Base-by-base conservation (phyloP, 2,113 vertebrate species). In the Corynorhinus townsendii region DNA sequence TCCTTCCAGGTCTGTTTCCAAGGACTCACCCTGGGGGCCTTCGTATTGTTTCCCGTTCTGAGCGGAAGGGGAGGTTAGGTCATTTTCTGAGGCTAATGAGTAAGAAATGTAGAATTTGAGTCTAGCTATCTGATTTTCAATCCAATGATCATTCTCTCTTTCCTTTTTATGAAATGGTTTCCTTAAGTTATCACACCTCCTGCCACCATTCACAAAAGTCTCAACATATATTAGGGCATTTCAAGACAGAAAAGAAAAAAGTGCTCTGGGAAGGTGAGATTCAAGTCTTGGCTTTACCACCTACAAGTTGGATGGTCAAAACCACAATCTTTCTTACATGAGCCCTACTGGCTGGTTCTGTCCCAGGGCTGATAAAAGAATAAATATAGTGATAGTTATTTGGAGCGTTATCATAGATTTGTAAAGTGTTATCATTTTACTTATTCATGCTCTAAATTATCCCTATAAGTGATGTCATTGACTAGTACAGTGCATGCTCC, bases 401-500 rank as follows among this genome's bases (percentile, higher is more conserved):
- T 35, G 28, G 14, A 19, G 54, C 6, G 9, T 38, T 75, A 38
- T 40, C 86, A 54, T 47, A 56, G 5, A 62, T 10, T 54, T 62
- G 40, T 91, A n/a, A 79, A 79, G 69, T 69, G 20, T 64, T 68
- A 10, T 28, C 43, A 54, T 47, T 89, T 82, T 59, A n/a, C 38
- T 54, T 83, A 40, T 45, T 56, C 77, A 62, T 30, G 80, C 73
- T 90, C 17, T n/a, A 38, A 62, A 43, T 71, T 87, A 26, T 73
- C 5, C 76, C 85, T 64, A 3, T 35, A 4, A n/a, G 20, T 73
- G 71, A 86, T 38, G 10, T 15, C 68, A 16, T 5, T 59, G 68
- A 71, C 56, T n/a, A 0, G 52, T 35, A 22, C 2, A 4, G 72
- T 19, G 0, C 0, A 3, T 43, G 11, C 59, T 17, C 0, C 28